phyloP scores from a whole-genome alignment of 2,113 vertebrate genomes.

The Anoplopoma fimbria region DNA sequence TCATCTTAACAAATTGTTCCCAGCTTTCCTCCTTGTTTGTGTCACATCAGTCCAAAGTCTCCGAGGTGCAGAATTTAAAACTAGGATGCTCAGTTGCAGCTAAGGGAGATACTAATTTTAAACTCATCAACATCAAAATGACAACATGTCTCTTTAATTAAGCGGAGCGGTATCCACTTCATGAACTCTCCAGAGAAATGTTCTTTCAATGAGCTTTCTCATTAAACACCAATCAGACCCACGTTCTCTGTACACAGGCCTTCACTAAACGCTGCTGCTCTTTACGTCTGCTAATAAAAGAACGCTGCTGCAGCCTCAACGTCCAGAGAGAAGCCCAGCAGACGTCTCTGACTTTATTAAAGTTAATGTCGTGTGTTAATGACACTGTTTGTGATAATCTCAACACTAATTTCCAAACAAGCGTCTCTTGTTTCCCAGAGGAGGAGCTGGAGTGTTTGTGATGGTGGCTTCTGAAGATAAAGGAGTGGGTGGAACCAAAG shows the following conservation, averaged over 20 bases:
- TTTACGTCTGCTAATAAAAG: slow-evolving; percentile 46
- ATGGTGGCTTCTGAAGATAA: background rate
- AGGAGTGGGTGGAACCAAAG: background rate
- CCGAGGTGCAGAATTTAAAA: background rate
- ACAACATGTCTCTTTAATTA: slow-evolving; percentile 78
- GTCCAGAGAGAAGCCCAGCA: slow-evolving; percentile 15
- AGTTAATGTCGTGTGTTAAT: slow-evolving; percentile 48
- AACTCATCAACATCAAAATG: slow-evolving; percentile 73
- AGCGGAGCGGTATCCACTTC: slow-evolving; percentile 63
- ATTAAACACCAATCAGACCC: slow-evolving; percentile 73
- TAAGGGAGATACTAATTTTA: slow-evolving; percentile 63
- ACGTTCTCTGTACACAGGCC: slow-evolving; percentile 18
- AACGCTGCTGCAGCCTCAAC: background rate
- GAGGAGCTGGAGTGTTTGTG: background rate
- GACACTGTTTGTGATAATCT: slow-evolving; percentile 18
- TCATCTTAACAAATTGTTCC: background rate
- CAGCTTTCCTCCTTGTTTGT: slow-evolving; percentile 12
- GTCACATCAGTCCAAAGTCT: slow-evolving; percentile 25
- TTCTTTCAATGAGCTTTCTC: slow-evolving; percentile 65
- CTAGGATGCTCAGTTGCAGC: slow-evolving; percentile 18
- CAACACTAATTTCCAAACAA: slow-evolving; percentile 1
- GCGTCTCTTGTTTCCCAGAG: background rate
- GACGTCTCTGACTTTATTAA: slow-evolving; percentile 44
- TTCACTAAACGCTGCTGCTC: slow-evolving; percentile 16
- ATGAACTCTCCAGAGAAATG: slow-evolving; percentile 62